A percentile compares a stretch with the other conserved stretches of the same genome.
These are phyloP conservation scores for Acanthosoma haemorrhoidale DNA, from an alignment of 2,888 invertebrate species.

Conservation along the genomic window DNA sequence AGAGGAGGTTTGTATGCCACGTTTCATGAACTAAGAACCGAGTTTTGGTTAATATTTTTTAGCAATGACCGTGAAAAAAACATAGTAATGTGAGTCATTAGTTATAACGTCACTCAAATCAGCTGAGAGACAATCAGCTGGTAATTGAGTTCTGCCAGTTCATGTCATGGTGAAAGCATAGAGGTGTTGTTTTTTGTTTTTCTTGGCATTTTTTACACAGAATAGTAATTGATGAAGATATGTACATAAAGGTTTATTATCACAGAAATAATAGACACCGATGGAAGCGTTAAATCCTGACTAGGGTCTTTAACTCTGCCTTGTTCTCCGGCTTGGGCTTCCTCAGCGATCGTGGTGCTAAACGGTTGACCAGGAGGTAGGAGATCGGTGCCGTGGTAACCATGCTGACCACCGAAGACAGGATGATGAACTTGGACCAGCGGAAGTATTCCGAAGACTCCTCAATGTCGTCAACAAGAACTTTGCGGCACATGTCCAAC, in stretches of 20 bases:
- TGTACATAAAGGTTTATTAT: background rate
- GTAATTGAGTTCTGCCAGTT: too few species aligned
- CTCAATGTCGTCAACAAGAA: background rate
- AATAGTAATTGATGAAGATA: too few species aligned
- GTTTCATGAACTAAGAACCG: too few species aligned
- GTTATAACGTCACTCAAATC: too few species aligned
- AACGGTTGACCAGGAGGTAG: background rate
- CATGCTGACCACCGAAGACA: background rate
- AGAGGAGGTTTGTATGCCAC: too few species aligned
- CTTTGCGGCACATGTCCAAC: slow-evolving; percentile 16
- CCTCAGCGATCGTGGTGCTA: background rate
- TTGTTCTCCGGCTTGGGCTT: background rate
- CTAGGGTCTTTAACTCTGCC: background rate
- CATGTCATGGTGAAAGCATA: too few species aligned
- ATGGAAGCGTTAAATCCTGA: background rate
- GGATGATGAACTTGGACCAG: background rate
- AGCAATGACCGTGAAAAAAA: too few species aligned
- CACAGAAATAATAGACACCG: background rate
- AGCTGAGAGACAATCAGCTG: too few species aligned
- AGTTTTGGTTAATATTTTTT: too few species aligned
- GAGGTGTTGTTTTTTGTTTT: too few species aligned
- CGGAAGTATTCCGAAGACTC: background rate
- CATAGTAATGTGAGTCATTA: too few species aligned
- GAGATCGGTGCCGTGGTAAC: background rate
- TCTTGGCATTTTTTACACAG: too few species aligned